These are phyloP conservation scores for Neopipo cinnamomea DNA, from an alignment of 2,113 vertebrate species.

Conservation along the genomic window DNA sequence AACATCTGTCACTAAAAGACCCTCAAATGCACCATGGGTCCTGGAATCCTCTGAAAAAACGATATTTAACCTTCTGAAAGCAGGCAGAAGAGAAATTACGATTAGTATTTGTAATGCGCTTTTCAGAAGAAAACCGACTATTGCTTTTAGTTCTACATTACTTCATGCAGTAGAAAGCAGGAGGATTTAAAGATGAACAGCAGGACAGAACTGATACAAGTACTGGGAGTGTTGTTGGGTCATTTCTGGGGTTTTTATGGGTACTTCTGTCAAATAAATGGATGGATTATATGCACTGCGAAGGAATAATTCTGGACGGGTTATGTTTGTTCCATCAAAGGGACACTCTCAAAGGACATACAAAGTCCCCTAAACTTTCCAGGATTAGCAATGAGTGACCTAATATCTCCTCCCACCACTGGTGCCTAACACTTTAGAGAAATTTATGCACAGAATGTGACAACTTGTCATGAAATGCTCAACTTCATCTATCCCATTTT, in stretches of 20 bases:
- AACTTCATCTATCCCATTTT: slow-evolving; percentile 47
- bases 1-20: not conserved
- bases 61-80: not conserved
- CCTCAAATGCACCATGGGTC: not conserved
- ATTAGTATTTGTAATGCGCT: slow-evolving; percentile 29
- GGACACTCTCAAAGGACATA: not conserved
- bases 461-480: slow-evolving; percentile 58
- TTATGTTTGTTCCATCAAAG: slow-evolving; percentile 11
- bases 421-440: slow-evolving; percentile 37
- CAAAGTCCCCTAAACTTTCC: slow-evolving; percentile 31
- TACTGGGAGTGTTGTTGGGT: not conserved
- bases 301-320: slow-evolving; percentile 10
- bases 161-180: not conserved
- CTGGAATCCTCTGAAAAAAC: not conserved
- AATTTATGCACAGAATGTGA: slow-evolving; percentile 62
- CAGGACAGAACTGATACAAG: not conserved
- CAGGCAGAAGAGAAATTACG: slow-evolving; percentile 28
- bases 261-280: not conserved
- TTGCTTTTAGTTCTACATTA: not conserved
- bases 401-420: slow-evolving; percentile 38
- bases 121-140: not conserved
- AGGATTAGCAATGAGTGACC: slow-evolving; percentile 34
- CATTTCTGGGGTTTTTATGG: not conserved
- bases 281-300: not conserved
- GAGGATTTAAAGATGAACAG: not conserved